Percentiles rank a stretch among this genome's conserved stretches.
Conservation (phyloP, 2,113 vertebrate species). For the Brachypodius melanocephalos region DNA sequence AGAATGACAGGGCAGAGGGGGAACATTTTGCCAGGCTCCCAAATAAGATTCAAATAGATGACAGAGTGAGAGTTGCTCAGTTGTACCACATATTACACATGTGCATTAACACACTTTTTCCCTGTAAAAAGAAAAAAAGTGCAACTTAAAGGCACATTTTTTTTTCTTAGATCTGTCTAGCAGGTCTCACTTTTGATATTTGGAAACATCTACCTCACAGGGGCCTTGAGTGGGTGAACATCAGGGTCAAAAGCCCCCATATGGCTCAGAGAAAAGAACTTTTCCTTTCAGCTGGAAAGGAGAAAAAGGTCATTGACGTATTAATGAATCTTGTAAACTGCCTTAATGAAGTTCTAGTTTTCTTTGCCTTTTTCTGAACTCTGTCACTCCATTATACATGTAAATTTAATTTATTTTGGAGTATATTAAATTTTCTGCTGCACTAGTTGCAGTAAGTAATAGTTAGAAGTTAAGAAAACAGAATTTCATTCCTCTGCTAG, state of each 20-base stretch:
- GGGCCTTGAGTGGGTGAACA: constrained; percentile 37
- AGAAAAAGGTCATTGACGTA: constrained; percentile 42
- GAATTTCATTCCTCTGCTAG: constrained; percentile 39
- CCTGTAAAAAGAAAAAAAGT: not conserved
- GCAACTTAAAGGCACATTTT: constrained; percentile 2
- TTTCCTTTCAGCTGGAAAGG: constrained; percentile 45
- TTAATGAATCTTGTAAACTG: constrained; percentile 58
- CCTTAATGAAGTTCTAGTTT: constrained; percentile 59
- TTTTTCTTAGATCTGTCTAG: constrained; percentile 19
- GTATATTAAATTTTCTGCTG: constrained; percentile 61
- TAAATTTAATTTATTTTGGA: constrained; percentile 65
- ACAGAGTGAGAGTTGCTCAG: not conserved
- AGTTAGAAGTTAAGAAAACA: constrained; percentile 59
- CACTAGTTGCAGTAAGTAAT: constrained; percentile 49
- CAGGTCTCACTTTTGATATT: constrained; percentile 17
- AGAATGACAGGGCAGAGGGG: not conserved
- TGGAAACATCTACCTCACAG: constrained; percentile 45
- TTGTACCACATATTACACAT: not conserved
- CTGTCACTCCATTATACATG: constrained; percentile 43
- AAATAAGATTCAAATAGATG: not conserved
- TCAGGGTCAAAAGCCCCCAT: constrained; percentile 52
- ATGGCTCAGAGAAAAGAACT: constrained; percentile 47
- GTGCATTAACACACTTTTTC: constrained; percentile 6
- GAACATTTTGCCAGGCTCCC: not conserved
- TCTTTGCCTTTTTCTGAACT: constrained; percentile 63